Base-by-base conservation (phyloP, 2,797 vertebrate genomes). In the Gallinago stenura region DNA sequence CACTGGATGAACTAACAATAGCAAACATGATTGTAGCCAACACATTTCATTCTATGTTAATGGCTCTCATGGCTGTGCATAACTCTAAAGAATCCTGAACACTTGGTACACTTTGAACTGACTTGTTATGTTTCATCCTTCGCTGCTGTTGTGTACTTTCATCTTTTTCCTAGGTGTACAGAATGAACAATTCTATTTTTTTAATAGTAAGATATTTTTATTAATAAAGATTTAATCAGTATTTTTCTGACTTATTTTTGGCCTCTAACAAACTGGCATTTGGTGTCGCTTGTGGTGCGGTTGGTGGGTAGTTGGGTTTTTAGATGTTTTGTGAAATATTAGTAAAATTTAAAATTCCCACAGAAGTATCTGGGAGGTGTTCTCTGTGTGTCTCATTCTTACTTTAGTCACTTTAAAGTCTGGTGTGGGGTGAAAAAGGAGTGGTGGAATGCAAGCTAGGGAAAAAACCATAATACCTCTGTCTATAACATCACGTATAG, bases 221-320 rank as follows among this genome's bases (percentile, higher is more conserved):
- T 85, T 73, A 97, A 90, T 97, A 96, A 97, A 97, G 21, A n/a
- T 37, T 93, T 83, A 48, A 93, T 87, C 61, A 22, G 6, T 56
- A 43, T 65, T 70, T n/a, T 3, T 64, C 16, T 71, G 48, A 18
- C 33, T 82, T 72, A 31, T 86, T 92, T 88, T 69, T 73, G 33
- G 7, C 39, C 11, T 92, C 5, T 15, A 66, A 6, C 7, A 65
- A 79, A 39, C 7, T 64, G 26, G 4, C 58, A 8, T 39, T 86
- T 18, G 25, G 5, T 51, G 19, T 65, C 58, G 2, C n/a, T 22
- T 83, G 15, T 64, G 24, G 14, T 69, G 8, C 7, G 12, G 21
- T n/a, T 60, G 11, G 8, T 62, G 26, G 11, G 7, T 56, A 14
- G 10, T 12, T 7, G 21, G 11, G 6, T 7, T 43, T 54, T 20